Percentiles rank a stretch among this genome's conserved stretches.
Evolutionary conservation across 1,140 invertebrate genomes (phyloP).

Genomic region (Leptonema lineaticorne): DNA sequence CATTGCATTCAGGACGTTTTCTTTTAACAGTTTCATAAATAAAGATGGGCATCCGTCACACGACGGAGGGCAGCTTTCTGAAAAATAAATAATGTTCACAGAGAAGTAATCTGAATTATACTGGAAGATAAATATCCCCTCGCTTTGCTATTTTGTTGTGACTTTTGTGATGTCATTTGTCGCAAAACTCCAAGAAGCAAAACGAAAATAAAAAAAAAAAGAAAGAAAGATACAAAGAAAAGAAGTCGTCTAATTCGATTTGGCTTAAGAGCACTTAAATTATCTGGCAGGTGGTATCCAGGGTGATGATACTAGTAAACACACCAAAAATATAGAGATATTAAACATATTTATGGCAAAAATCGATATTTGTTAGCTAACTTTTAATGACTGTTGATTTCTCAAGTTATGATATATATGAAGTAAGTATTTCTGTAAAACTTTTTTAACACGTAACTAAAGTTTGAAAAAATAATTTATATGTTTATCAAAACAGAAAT

Average conservation of each 20-base stretch:
- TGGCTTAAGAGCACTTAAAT: conserved; percentile 40
- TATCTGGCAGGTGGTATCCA: conserved; percentile 25
- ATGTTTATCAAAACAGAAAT: too few relatives aligned
- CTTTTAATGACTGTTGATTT: too few relatives aligned
- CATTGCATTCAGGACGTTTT: not conserved
- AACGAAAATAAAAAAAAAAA: not conserved
- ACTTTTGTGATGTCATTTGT: conserved; percentile 22
- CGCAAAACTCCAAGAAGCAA: not conserved
- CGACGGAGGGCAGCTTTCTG: not conserved
- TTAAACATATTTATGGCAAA: too few relatives aligned
- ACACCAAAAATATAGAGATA: not conserved
- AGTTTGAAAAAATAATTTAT: too few relatives aligned
- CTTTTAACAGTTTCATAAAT: not conserved
- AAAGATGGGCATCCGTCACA: not conserved
- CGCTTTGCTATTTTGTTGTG: conserved; percentile 10
- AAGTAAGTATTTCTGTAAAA: too few relatives aligned
- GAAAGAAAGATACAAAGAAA: conserved; percentile 19
- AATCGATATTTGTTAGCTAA: too few relatives aligned
- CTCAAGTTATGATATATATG: too few relatives aligned
- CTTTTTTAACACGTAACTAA: too few relatives aligned
- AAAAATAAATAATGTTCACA: conserved; percentile 4
- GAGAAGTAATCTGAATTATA: conserved; percentile 11
- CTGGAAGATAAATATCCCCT: not conserved
- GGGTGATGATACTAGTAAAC: not conserved
- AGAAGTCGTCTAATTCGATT: conserved; percentile 35